phyloP scores from a whole-genome alignment of 2,888 invertebrate genomes.

The Pollenia griseotomentosa region DNA sequence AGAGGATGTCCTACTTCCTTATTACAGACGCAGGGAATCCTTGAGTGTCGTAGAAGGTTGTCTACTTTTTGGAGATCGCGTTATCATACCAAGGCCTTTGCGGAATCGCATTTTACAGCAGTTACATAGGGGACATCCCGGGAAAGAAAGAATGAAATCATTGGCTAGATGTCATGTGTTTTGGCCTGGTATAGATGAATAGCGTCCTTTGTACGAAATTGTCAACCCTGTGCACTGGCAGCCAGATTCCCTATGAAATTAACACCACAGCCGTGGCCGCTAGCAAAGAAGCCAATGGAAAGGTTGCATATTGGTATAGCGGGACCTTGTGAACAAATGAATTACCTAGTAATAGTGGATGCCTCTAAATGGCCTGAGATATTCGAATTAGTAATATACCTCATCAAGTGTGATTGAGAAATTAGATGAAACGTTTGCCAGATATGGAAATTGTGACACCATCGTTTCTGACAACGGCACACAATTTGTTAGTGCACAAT shows the following conservation, averaged over 20 bases:
- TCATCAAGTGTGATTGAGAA: neutral
- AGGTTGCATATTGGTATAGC: neutral
- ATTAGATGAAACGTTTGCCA: constrained; percentile 61
- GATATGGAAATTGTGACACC: constrained; percentile 69
- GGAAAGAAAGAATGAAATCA: constrained; percentile 7
- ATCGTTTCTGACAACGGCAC: constrained; percentile 60
- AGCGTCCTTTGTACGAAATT: neutral
- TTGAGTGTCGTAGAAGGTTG: neutral
- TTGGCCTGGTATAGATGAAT: constrained; percentile 5
- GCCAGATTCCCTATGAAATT: neutral
- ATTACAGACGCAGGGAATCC: neutral
- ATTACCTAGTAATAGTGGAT: neutral
- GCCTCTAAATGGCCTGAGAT: constrained; percentile 24
- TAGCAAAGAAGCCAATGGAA: neutral
- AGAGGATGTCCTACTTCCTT: neutral
- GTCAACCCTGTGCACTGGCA: neutral
- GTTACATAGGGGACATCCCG: neutral
- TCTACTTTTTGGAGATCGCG: neutral
- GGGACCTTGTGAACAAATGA: neutral
- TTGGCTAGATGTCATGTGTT: constrained; percentile 17
- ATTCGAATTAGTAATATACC: neutral
- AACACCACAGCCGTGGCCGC: neutral
- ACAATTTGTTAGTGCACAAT: constrained; percentile 59
- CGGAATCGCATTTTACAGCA: neutral
- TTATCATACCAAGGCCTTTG: neutral